Evolutionary conservation across 2,888 invertebrate species (phyloP).

Genomic region (Heteropelma amictum): DNA sequence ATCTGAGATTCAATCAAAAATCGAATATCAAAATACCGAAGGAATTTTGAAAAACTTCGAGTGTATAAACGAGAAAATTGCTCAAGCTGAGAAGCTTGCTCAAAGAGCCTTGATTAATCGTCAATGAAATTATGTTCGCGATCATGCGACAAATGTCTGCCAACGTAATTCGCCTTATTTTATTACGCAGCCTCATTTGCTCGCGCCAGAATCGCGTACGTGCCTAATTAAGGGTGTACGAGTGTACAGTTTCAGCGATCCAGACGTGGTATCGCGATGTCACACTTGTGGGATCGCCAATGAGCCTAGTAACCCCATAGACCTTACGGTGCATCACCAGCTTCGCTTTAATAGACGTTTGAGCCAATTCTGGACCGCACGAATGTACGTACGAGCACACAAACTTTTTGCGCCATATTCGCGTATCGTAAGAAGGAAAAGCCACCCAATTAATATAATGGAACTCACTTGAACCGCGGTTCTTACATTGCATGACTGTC

Average conservation of each 20-base stretch:
- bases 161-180: background rate
- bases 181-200: background rate
- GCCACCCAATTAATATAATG: constrained; percentile 63
- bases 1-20: background rate
- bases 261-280: constrained; percentile 30
- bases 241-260: constrained; percentile 9
- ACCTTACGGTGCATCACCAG: constrained; percentile 60
- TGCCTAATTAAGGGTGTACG: constrained; percentile 29
- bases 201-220: background rate
- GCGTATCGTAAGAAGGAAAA: constrained; percentile 17
- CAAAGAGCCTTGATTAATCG: background rate
- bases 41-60: too few relatives aligned
- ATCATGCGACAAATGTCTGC: background rate
- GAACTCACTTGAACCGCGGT: constrained; percentile 59
- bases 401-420: constrained; percentile 57
- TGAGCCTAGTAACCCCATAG: constrained; percentile 67
- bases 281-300: constrained; percentile 43
- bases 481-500: constrained; percentile 25
- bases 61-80: too few relatives aligned
- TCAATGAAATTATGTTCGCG: background rate
- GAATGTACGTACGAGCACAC: background rate
- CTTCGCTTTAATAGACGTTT: constrained; percentile 58
- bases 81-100: too few relatives aligned
- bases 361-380: constrained; percentile 59
- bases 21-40: too few relatives aligned